These are phyloP conservation scores for Siniperca obscura DNA, from an alignment of 2,797 vertebrate species.

Conservation along the genomic window DNA sequence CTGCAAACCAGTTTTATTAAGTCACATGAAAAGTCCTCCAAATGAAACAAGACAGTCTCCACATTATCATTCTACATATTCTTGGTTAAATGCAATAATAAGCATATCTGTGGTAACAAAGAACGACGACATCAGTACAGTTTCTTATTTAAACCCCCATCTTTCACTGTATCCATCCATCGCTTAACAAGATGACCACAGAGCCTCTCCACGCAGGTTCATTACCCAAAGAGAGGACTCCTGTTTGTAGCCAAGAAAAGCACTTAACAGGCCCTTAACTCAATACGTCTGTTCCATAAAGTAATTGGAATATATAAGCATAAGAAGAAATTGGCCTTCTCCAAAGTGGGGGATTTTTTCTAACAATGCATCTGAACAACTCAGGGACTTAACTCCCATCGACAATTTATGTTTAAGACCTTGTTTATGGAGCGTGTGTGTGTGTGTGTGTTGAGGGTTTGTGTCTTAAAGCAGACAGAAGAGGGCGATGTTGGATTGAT, in stretches of 20 bases:
- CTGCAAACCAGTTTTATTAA: neutral
- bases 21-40: neutral
- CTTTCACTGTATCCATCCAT: neutral
- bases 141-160: neutral
- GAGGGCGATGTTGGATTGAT: conserved; percentile 35
- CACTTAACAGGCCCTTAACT: conserved; percentile 35
- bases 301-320: conserved; percentile 10
- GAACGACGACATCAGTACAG: neutral
- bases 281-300: neutral
- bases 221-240: neutral
- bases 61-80: neutral
- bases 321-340: neutral
- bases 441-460: neutral
- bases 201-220: neutral
- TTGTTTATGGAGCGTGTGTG: neutral
- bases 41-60: neutral
- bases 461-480: conserved; percentile 22
- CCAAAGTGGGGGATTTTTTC: neutral
- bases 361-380: neutral
- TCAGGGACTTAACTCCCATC: neutral
- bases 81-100: neutral
- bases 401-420: neutral
- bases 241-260: neutral
- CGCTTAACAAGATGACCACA: neutral
- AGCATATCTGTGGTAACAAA: neutral